A percentile compares a stretch with the other conserved stretches of the same genome.
These are phyloP conservation scores for Pyralis farinalis DNA, from an alignment of 2,888 invertebrate genomes.

Conservation along the genomic window DNA sequence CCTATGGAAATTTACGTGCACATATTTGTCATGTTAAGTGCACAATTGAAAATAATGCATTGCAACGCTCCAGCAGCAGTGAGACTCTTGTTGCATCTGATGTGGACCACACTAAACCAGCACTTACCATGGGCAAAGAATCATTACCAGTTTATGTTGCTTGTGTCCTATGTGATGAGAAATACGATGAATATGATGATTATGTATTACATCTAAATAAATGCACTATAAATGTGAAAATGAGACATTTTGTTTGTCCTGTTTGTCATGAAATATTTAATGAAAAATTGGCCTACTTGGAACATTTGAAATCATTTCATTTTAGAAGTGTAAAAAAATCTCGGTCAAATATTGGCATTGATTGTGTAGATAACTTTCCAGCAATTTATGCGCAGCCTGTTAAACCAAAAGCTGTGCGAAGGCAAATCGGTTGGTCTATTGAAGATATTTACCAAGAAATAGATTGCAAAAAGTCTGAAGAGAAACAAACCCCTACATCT, in stretches of 20 bases:
- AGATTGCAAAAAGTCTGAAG: slow-evolving; percentile 64
- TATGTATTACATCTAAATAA: slow-evolving; percentile 66
- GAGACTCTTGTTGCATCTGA: slow-evolving; percentile 70
- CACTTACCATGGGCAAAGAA: slow-evolving; percentile 28
- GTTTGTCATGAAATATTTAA: slow-evolving; percentile 70
- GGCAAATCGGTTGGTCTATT: slow-evolving; percentile 75
- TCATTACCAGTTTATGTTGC: slow-evolving; percentile 45
- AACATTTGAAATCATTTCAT: slow-evolving; percentile 58
- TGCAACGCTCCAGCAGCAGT: slow-evolving; percentile 62
- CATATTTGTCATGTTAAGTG: slow-evolving; percentile 67
- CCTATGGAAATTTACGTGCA: slow-evolving; percentile 55
- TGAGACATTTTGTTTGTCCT: slow-evolving; percentile 70
- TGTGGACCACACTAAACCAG: slow-evolving; percentile 25
- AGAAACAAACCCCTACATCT: slow-evolving; percentile 58
- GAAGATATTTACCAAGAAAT: slow-evolving; percentile 77
- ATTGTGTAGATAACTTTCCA: slow-evolving; percentile 60
- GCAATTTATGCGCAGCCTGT: slow-evolving; percentile 62
- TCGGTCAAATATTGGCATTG: slow-evolving; percentile 41
- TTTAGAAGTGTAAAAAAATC: slow-evolving; percentile 34
- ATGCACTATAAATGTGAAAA: slow-evolving; percentile 70
- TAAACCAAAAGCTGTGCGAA: slow-evolving; percentile 58
- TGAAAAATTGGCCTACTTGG: slow-evolving; percentile 55
- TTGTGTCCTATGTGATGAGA: slow-evolving; percentile 68
- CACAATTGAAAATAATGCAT: slow-evolving; percentile 61
- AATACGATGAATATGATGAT: slow-evolving; percentile 58